These are phyloP conservation scores for Drosophila subpulchrella DNA, from an alignment of 1,140 invertebrate genomes.

Conservation along the genomic window DNA sequence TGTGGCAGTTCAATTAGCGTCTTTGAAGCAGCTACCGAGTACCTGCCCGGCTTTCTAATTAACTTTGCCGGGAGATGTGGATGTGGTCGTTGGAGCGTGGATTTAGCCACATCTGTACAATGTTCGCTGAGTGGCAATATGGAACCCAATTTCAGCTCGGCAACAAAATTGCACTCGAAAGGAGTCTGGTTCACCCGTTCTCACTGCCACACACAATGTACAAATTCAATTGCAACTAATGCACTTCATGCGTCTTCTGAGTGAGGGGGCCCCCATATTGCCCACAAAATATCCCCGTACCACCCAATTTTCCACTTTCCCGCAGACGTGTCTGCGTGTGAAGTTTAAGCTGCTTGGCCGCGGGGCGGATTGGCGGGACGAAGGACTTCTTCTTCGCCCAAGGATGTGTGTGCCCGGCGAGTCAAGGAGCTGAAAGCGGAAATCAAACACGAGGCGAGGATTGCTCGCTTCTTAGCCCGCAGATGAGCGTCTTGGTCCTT, in stretches of 20 bases:
- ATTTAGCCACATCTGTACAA: slow-evolving; percentile 32
- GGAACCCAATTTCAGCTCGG: slow-evolving; percentile 53
- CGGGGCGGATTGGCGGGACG: background rate
- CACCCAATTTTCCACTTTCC: slow-evolving; percentile 53
- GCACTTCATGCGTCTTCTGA: slow-evolving; percentile 60
- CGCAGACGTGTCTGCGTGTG: slow-evolving; percentile 72
- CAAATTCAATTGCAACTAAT: slow-evolving; percentile 79
- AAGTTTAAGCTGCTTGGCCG: slow-evolving; percentile 72
- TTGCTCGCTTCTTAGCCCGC: slow-evolving; percentile 43
- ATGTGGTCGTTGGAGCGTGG: background rate
- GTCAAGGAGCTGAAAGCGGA: slow-evolving; percentile 75
- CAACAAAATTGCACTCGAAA: slow-evolving; percentile 57
- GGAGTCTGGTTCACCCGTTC: slow-evolving; percentile 22
- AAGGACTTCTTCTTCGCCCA: slow-evolving; percentile 4
- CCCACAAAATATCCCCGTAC: background rate
- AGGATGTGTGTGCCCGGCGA: slow-evolving; percentile 33
- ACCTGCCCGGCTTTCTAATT: slow-evolving; percentile 66
- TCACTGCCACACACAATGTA: slow-evolving; percentile 46
- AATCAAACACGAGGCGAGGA: slow-evolving; percentile 72
- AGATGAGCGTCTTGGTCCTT: slow-evolving; percentile 11
- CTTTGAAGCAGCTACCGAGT: slow-evolving; percentile 28
- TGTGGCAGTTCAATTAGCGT: slow-evolving; percentile 65
- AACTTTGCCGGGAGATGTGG: slow-evolving; percentile 34
- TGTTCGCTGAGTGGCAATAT: slow-evolving; percentile 38
- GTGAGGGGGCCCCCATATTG: background rate